Percentiles rank a stretch among this genome's conserved stretches.
These are phyloP conservation scores for Gonioctena quinquepunctata DNA, from an alignment of 1,140 invertebrate species.

Conservation along the genomic window DNA sequence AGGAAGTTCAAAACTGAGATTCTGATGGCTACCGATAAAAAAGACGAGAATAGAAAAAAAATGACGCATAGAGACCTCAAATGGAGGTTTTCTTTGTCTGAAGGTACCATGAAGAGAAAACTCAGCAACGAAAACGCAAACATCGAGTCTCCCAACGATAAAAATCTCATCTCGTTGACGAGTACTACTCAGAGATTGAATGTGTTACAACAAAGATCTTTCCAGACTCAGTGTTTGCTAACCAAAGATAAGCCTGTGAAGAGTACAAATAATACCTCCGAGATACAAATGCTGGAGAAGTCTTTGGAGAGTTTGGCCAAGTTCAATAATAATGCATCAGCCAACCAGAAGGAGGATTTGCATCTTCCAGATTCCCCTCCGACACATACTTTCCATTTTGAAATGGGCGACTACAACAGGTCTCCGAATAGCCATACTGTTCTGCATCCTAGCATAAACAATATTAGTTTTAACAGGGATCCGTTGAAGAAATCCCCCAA, in stretches of 20 bases:
- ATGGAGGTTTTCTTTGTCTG: conserved; percentile 41
- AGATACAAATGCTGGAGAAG: conserved; percentile 45
- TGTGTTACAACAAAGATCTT: conserved; percentile 21
- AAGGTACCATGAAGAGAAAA: conserved; percentile 44
- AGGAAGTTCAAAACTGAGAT: conserved; percentile 50
- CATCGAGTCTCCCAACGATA: conserved; percentile 24
- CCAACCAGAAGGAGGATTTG: not conserved
- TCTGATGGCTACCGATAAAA: conserved; percentile 41
- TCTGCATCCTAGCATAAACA: conserved; percentile 51
- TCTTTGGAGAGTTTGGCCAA: conserved; percentile 42
- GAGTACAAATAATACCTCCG: conserved; percentile 5
- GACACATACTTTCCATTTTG: conserved; percentile 33
- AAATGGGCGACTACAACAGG: conserved; percentile 34
- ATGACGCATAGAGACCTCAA: conserved; percentile 30
- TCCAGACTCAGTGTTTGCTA: not conserved
- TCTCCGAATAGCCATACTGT: conserved; percentile 36
- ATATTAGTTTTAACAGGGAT: conserved; percentile 46
- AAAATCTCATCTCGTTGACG: conserved; percentile 35
- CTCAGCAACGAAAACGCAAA: conserved; percentile 28
- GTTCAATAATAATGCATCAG: conserved; percentile 7
- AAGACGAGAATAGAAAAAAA: conserved; percentile 33
- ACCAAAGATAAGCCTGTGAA: not conserved
- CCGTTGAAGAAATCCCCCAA: conserved; percentile 46
- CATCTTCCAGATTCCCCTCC: not conserved
- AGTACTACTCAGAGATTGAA: conserved; percentile 35